Evolutionary conservation across 2,797 vertebrate genomes (phyloP), one percentile per base, ranked within the genome.

Genomic region (Cuculus canorus): DNA sequence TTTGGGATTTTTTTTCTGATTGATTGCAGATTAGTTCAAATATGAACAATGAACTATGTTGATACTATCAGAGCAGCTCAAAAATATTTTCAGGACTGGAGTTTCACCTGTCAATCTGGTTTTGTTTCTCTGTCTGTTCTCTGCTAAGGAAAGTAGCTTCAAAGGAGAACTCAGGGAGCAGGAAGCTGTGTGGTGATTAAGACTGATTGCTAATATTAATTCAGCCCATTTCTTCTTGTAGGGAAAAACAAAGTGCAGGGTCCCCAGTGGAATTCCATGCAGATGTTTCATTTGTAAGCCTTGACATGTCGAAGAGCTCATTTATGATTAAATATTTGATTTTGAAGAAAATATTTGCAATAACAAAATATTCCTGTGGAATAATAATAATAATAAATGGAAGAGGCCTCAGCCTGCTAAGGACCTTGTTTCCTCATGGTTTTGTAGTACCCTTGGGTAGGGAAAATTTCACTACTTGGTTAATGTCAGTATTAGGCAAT

Each of bases 201-300:
- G 92, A 96, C 82, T 72, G 91, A 97, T 93, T 96, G 80, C 82
- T 96, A 69, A 90, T 90, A 92, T 91, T 93, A 95, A 95, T 96
- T 94, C 64, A 81, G 47, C 63, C 82, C 52, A 56, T 91, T 93
- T 92, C 70, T 95, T 71, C 52, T 92, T 86, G 39, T 59, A 70
- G 43, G 30, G n/a, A 27, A 90, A 94, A 87, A 82, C 25, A 82
- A 92, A 93, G 77, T 68, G 45, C 60, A 91, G 35, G 81, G 90
- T 85, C 56, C 85, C 87, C 82, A 91, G 33, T 35, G 80, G 92
- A 90, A 25, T 93, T 78, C 24, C 33, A 82, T 43, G 73, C 66
- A 94, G 83, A 73, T 78, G 83, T 80, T 93, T 96, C 69, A 63
- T 90, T 92, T 95, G 61, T 78, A 93, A 88, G 24, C 13, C 41